Evolutionary conservation across 2,888 invertebrate species (phyloP), one percentile per base, ranked within the genome.

Genomic region (Drosophila fungiperda): DNA sequence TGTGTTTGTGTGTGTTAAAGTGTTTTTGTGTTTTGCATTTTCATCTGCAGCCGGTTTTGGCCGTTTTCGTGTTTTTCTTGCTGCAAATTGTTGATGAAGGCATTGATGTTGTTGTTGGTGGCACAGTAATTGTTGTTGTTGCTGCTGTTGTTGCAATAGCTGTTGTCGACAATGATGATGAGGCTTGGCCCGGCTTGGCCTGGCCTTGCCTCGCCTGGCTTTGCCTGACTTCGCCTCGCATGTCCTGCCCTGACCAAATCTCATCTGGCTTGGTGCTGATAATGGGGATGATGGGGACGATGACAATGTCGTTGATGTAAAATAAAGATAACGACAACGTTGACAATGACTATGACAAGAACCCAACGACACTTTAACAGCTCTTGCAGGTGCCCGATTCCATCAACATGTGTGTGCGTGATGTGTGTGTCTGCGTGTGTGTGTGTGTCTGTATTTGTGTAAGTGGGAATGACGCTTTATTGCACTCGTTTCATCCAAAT

Each of bases 291-390:
- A 74, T 72, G 73, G 66, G 71, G 82, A 74, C 87, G 83, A 88
- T 82, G 88, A 88, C 80, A 80, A 86, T 83, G 86, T 82, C 86
- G 86, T 85, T 85, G 84, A 85, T 85, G 84, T 79, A 86, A 87
- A 86, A 86, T 86, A 88, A 88, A 86, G 89, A 88, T 86, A 88
- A 88, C 87, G 85, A 82, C 88, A 86, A 83, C 88, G 82, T 82
- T 88, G 85, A 86, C 88, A 86, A 86, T 83, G 85, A 86, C 86
- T 83, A 86, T 86, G 86, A 80, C 85, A 86, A 88, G 88, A 82
- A 60, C 88, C 80, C 89, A 82, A 83, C 78, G 87, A 88, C 83
- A 88, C 86, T 85, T 87, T 87, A 87, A 85, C 84, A 87, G 84
- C 84, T 67, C 86, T 80, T 84, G 82, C 83, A 84, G 83, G 87